Evolutionary conservation across 2,888 invertebrate genomes (phyloP), one percentile per base, ranked within the genome.

Genomic region (Lasioglossum marginatum): DNA sequence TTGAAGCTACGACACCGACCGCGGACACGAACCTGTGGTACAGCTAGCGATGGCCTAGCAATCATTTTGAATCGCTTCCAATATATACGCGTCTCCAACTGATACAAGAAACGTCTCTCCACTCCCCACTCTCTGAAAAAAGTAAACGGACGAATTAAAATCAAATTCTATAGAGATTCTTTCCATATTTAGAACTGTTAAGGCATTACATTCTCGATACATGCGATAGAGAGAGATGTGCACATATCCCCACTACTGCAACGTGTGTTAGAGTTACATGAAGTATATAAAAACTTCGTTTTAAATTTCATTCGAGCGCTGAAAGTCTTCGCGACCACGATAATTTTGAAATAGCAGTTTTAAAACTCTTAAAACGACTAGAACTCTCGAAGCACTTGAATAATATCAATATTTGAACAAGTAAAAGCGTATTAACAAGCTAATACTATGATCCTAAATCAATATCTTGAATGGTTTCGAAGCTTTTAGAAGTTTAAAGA

Each of bases 1-100:
- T 63, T 31, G 63, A 31, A 70, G 52, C 70, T 70, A 31, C 77
- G n/a, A 70, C 77, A 70, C n/a, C 77, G 70, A 43, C 63, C 66
- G 45, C 77, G 40, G 63, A 45, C 45, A 52, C 14, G 43, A 43
- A 45, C 72, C 43, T 40, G 43, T 31, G 34, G 23, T 37, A 10
- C 23, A 68, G 34, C 23, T 37, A 37, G 34, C 34, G 68, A 68
- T 34, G 37, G 68, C 23, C 68, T 37, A 37, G 34, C 34, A 68
- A 68, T 68, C 34, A 37, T 31, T 31, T 63, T 63, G 63, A 63
- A 27, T 63, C 63, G 31, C 6, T 63, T 63, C 31, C 63, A 63
- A 63, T 63, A 31, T 63, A 63, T 31, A 31, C 63, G 63, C 31
- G 63, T 63, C 31, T 31, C 31, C 31, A 16, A 63, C 8, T 4